Conservation (phyloP, 2,113 vertebrate genomes). For the Phalacrocorax carbo region DNA sequence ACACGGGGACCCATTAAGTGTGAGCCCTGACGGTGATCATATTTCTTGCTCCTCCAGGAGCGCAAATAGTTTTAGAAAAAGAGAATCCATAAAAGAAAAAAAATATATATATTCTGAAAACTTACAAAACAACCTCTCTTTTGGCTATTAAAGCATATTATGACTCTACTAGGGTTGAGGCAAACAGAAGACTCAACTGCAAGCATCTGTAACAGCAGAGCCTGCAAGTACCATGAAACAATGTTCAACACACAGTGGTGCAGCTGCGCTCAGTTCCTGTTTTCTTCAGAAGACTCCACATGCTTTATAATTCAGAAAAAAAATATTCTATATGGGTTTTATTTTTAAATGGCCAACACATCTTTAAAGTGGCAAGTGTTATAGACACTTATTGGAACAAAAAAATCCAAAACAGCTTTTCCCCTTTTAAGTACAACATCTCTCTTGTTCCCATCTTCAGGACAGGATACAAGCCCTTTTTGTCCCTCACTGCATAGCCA, state of each 20-base stretch:
- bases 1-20: fast-evolving
- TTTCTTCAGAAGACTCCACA: background rate
- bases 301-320: background rate
- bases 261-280: background rate
- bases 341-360: background rate
- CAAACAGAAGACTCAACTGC: background rate
- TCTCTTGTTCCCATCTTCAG: background rate
- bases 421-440: background rate
- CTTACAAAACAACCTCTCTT: background rate
- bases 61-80: background rate
- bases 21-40: background rate
- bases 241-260: fast-evolving
- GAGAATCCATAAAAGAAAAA: background rate
- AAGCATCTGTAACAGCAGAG: background rate
- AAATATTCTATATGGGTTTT: background rate
- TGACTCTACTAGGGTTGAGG: fast-evolving
- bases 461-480: background rate
- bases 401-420: background rate
- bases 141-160: background rate
- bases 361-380: background rate
- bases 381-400: background rate
- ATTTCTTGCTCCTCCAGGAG: background rate
- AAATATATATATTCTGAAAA: background rate
- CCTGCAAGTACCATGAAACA: background rate
- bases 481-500: background rate